Evolutionary conservation across 2,888 invertebrate genomes (phyloP).

Genomic region (Podabrus alpinus): DNA sequence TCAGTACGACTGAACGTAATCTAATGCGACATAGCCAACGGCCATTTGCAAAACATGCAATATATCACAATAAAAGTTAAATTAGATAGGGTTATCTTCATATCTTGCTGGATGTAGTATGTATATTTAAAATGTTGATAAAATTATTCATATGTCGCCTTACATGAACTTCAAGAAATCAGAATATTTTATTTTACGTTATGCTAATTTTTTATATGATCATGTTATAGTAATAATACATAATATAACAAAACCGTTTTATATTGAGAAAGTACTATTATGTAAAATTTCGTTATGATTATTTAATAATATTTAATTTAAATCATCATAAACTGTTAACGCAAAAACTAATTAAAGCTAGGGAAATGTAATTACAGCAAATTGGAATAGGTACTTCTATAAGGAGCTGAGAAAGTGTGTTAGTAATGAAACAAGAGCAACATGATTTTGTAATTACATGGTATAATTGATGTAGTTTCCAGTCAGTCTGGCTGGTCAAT

Average conservation of each 20-base stretch:
- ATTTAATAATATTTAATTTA: not conserved
- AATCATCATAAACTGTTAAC: not conserved
- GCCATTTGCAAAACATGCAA: slow-evolving; percentile 44
- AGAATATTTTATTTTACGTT: no score
- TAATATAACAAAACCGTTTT: not conserved
- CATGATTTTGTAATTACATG: slow-evolving; percentile 34
- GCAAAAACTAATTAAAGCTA: not conserved
- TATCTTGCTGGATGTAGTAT: not conserved
- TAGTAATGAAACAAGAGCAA: slow-evolving; percentile 3
- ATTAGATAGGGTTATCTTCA: slow-evolving; percentile 18
- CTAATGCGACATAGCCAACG: slow-evolving; percentile 44
- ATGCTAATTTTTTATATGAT: no score
- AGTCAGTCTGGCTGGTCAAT: slow-evolving; percentile 26
- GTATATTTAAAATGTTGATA: not conserved
- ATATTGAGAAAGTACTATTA: not conserved
- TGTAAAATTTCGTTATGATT: not conserved
- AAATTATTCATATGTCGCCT: not conserved
- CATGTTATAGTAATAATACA: not conserved
- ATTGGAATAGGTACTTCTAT: not conserved
- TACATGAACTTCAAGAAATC: not conserved
- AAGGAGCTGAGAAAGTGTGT: not conserved
- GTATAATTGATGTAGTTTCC: slow-evolving; percentile 36
- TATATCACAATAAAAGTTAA: slow-evolving; percentile 29
- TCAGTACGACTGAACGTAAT: slow-evolving; percentile 39
- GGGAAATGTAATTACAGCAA: not conserved